Conservation (phyloP, 1,140 invertebrate genomes). For the Wasmannia auropunctata region DNA sequence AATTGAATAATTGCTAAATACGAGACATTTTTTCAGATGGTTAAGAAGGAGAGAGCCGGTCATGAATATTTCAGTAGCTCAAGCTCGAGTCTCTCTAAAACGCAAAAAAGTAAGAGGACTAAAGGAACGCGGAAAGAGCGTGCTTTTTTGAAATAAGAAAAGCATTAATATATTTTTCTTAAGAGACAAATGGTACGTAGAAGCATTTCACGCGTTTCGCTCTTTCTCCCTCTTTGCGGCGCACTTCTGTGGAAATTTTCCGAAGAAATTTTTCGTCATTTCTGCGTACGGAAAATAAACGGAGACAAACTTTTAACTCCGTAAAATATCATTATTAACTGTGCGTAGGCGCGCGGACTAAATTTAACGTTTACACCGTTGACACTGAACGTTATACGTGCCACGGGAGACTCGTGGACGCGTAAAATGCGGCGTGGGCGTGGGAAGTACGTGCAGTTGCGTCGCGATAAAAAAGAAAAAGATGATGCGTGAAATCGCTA, state of each 20-base stretch:
- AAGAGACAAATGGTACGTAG: constrained; percentile 13
- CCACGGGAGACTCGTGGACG: not conserved
- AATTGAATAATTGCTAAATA: constrained; percentile 56
- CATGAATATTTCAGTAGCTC: constrained; percentile 54
- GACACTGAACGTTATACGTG: not conserved
- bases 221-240: not conserved
- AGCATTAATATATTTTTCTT: constrained; percentile 43
- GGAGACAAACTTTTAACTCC: not conserved
- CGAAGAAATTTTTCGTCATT: not conserved
- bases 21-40: constrained; percentile 30
- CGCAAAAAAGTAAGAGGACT: constrained; percentile 16
- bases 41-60: constrained; percentile 14
- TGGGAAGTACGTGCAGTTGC: constrained; percentile 26
- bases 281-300: not conserved
- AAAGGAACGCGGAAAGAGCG: not conserved
- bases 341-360: not conserved
- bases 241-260: not conserved
- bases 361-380: constrained; percentile 1
- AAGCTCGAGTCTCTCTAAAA: constrained; percentile 20
- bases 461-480: not conserved
- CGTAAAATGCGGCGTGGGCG: constrained; percentile 1
- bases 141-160: constrained; percentile 24
- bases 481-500: not conserved
- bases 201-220: not conserved
- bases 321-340: constrained; percentile 16